Base-by-base conservation (phyloP, 1,140 invertebrate genomes). In the Neodiprion pinetum region DNA sequence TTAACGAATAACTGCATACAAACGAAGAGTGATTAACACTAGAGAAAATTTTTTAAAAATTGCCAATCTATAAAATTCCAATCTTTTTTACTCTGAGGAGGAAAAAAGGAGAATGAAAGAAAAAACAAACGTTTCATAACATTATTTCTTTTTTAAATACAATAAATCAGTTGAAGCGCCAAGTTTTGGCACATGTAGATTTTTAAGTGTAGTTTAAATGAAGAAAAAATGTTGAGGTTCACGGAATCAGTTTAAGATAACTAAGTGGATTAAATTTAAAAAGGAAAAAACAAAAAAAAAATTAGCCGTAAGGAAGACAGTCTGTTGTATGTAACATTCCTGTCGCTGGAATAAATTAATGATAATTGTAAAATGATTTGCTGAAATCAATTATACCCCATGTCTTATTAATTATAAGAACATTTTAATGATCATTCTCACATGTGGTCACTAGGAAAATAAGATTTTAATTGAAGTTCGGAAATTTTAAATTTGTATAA, bases 241-340 rank as follows among this genome's bases (percentile, higher is more conserved):
- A 21, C 12, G 12, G 61, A 65, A 65, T 14, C 61, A 65, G 61
- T 40, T 40, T 14, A 21, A 65, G 61, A 14, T 17, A 21, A 65
- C 53, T 65, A 65, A 14, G 61, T 65, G 61, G 61, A 14, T 14
- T 14, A 70, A 21, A 70, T 17, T 14, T 70, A 28, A 9, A 28
- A 12, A 40, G 28, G n/a, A 14, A 40, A 14, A 23, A 71, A 71
- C 53, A 71, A 48, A n/a, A 50, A 71, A 40, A 11, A 40, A 10
- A 48, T 14, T 71, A 71, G 70, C 48, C 7, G 11, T 48, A 71
- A 47, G 40, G 21, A 50, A 48, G 48, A 71, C 48, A 40, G 70
- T 71, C 14, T 71, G 70, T 71, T 71, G 70, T 71, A 71, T 49
- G 70, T 71, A 71, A 71, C 70, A 71, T 71, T 71, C 70, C 70